These are phyloP conservation scores for Antrozous pallidus DNA, from an alignment of 2,797 vertebrate genomes.

Conservation along the genomic window DNA sequence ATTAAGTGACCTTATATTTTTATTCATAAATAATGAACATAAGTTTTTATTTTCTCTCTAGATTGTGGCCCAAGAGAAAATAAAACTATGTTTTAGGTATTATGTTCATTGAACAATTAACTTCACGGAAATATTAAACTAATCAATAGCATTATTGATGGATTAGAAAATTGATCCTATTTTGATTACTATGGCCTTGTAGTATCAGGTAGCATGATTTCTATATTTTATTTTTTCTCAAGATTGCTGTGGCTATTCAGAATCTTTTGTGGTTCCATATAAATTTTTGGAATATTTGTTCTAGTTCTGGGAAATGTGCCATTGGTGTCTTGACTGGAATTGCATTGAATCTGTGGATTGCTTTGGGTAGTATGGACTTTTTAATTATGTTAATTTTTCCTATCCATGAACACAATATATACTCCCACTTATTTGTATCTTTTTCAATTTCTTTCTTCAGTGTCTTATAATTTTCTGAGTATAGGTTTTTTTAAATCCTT, in stretches of 20 bases:
- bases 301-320: not conserved
- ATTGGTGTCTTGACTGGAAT: not conserved
- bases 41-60: not conserved
- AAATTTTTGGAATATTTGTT: not conserved
- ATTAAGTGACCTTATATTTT: constrained; percentile 37
- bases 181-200: not conserved
- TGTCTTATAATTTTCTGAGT: not conserved
- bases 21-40: constrained; percentile 20
- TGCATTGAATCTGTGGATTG: not conserved
- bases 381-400: not conserved
- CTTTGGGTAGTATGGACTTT: not conserved
- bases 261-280: not conserved
- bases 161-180: not conserved
- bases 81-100: constrained; percentile 13
- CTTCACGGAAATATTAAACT: constrained; percentile 31
- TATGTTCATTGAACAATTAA: constrained; percentile 31
- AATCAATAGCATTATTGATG: not conserved
- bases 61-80: constrained; percentile 46
- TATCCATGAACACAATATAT: not conserved
- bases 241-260: not conserved
- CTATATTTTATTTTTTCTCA: not conserved
- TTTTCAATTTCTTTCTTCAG: not conserved
- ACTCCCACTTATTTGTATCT: not conserved
- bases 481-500: not conserved
- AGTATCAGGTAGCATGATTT: not conserved